Base-by-base conservation (phyloP, 2,888 invertebrate genomes). In the Xestoiulus laeticollis region DNA sequence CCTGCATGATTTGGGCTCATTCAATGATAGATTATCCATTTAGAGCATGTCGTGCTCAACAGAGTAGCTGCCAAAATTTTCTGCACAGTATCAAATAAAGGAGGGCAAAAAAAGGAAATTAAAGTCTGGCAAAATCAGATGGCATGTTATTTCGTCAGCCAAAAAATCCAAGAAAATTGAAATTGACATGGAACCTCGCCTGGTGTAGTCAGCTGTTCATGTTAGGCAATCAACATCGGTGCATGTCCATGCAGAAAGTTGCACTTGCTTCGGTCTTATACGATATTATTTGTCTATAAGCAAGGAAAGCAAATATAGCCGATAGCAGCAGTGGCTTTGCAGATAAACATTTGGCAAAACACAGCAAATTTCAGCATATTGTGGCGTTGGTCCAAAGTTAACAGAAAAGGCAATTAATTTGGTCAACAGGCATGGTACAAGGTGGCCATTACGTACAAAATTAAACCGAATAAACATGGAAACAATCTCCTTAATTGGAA, bases 1-100 rank as follows among this genome's bases (percentile, higher is more conserved):
- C 59, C 59, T 59, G 59, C 59, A 22, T 19, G n/a, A n/a, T 59
- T 59, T n/a, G 59, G 59, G 3, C 59, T 1, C 59, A 59, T 59
- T 59, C 59, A 59, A 59, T 59, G 59, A 59, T 59, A 59, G 59
- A 59, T 59, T 59, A 59, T 59, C 59, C 59, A 59, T 59, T 59
- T 59, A 59, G 59, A 59, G 59, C 59, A 59, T 59, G 59, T 59
- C 59, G 59, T 59, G 59, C 59, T 59, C 59, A 59, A 59, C 59
- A 59, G 59, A 59, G 59, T n/a, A 59, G 59, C 59, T 59, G 59
- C 59, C 59, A 59, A 59, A 59, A 59, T 59, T 59, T 59, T 59
- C 59, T 59, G 59, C 22, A 59, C 59, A 59, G 59, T 59, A 59
- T 59, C 59, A 59, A 59, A 59, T 59, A 59, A 59, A 59, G n/a